Percentiles rank a stretch among this genome's conserved stretches.
These are phyloP conservation scores for Crypturellus tataupa DNA, from an alignment of 2,797 vertebrate genomes.

Conservation along the genomic window DNA sequence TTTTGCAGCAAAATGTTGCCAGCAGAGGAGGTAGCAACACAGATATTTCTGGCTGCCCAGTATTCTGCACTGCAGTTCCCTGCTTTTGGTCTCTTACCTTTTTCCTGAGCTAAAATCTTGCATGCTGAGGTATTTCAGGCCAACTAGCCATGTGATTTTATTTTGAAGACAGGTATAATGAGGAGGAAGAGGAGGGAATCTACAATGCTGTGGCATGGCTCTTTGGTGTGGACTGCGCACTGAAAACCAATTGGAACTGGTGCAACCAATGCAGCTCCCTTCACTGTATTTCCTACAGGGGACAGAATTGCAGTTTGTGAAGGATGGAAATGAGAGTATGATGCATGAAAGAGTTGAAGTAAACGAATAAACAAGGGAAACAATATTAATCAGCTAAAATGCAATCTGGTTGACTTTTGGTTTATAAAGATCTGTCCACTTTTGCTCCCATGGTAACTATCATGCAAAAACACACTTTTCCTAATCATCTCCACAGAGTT, in stretches of 20 bases:
- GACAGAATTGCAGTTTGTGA: background rate
- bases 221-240: background rate
- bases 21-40: background rate
- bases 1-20: background rate
- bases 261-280: rapidly evolving
- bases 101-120: background rate
- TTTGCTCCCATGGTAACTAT: slow-evolving; percentile 71
- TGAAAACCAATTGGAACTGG: background rate
- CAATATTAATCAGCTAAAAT: slow-evolving; percentile 64
- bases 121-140: background rate
- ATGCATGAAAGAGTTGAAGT: background rate
- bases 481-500: slow-evolving; percentile 20
- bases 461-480: slow-evolving; percentile 34
- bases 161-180: background rate
- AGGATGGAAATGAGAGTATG: background rate
- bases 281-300: background rate
- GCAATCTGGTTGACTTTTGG: slow-evolving; percentile 62
- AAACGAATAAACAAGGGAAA: slow-evolving; percentile 51
- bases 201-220: background rate
- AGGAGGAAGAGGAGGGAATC: background rate
- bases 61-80: background rate
- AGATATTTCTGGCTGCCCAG: background rate
- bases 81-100: background rate
- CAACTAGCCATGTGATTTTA: background rate
- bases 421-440: slow-evolving; percentile 54